Base-by-base conservation (phyloP, 2,113 vertebrate genomes). In the Otolemur garnettii region DNA sequence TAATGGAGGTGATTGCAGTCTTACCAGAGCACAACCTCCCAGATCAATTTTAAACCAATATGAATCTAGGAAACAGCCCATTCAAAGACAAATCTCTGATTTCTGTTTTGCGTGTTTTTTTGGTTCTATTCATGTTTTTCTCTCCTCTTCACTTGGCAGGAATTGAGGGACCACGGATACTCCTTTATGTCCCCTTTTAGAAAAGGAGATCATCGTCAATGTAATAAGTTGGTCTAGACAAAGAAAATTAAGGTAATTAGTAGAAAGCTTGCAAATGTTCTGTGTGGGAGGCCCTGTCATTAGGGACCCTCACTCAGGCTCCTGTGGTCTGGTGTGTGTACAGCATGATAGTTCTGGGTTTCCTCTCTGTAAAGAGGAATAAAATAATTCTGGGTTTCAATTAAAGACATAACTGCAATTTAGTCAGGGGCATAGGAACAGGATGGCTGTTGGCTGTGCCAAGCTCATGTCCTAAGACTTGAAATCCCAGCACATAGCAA, bases 241-340 rank as follows among this genome's bases (percentile, higher is more conserved):
- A 98, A 98, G 94, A 96, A 98, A 98, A 98, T 98, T 90, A 98
- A 98, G 97, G 97, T 97, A 97, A 98, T 98, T 98, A 98, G 96
- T 82, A 98, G 95, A 98, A 98, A 98, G 97, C 92, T 97, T 98
- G 93, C 69, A 98, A 98, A 97, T 98, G 94, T 95, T 93, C 98
- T 98, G 95, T 97, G 98, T 98, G 97, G 98, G 98, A 98, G 97
- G 97, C 97, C 93, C 96, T 98, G 97, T 98, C 98, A 98, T 98
- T 98, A 98, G 26, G 82, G 79, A 97, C 97, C 97, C 92, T 98
- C 96, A 79, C 98, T 95, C 96, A 97, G 98, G 96, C 98, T 98
- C 96, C 98, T 98, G 98, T 98, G 98, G 98, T 98, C 98, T 98
- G 97, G 91, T 97, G 62, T 97, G 96, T 97, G 50, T 97, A 98